These are phyloP conservation scores for Tachysurus vachellii DNA, from an alignment of 2,113 vertebrate species.

Conservation along the genomic window DNA sequence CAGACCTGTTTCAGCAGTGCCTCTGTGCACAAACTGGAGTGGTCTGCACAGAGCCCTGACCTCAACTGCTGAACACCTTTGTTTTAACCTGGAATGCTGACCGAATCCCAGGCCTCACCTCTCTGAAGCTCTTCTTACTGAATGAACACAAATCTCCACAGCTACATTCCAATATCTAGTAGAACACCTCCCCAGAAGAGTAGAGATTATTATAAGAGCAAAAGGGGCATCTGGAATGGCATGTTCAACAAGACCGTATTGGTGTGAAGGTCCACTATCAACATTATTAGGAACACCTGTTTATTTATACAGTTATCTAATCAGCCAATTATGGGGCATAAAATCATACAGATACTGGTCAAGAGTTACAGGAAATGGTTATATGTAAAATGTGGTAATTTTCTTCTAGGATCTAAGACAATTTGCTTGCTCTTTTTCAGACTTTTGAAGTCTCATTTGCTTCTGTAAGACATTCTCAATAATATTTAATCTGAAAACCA, in stretches of 20 bases:
- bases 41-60: not conserved
- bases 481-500: not conserved
- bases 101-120: not conserved
- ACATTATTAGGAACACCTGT: not conserved
- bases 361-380: no score
- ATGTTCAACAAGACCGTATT: not conserved
- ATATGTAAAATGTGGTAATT: not conserved
- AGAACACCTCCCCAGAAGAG: not conserved
- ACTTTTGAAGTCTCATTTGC: not conserved
- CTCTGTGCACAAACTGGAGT: not conserved
- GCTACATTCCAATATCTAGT: not conserved
- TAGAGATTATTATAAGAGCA: not conserved
- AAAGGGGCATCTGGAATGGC: not conserved
- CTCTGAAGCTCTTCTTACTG: not conserved
- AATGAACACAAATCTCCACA: not conserved
- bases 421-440: not conserved
- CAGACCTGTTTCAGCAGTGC: not conserved
- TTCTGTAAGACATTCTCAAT: not conserved
- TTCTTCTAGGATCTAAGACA: not conserved
- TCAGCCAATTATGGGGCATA: no score
- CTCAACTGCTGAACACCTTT: not conserved
- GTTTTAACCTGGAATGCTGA: not conserved
- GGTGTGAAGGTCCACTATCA: no score
- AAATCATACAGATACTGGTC: no score
- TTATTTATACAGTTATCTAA: no score